Conservation (phyloP, 1,140 invertebrate genomes). For the Tribolium castaneum region DNA sequence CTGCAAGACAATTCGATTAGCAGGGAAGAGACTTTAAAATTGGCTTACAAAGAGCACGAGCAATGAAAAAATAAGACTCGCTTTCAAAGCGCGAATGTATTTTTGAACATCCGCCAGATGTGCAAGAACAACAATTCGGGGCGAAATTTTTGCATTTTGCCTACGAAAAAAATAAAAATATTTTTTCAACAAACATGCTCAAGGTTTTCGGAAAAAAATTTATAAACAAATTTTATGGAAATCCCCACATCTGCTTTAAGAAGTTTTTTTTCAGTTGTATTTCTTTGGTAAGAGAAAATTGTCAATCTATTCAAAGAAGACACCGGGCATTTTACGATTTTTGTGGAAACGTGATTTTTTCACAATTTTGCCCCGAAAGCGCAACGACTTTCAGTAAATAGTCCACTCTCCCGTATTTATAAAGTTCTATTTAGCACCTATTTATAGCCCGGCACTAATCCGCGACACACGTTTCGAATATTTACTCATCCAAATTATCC, state of each 20-base stretch:
- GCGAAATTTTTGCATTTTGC: neutral
- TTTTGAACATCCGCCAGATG: neutral
- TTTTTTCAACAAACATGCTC: no score
- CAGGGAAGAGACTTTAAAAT: neutral
- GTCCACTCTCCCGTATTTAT: constrained; percentile 40
- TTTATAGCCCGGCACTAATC: constrained; percentile 50
- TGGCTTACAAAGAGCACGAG: neutral
- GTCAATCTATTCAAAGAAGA: no score
- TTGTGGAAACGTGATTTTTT: neutral
- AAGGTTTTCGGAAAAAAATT: no score
- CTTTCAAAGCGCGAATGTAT: constrained; percentile 11
- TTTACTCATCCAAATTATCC: constrained; percentile 50
- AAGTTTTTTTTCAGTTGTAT: no score
- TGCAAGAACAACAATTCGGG: neutral
- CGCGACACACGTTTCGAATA: constrained; percentile 51
- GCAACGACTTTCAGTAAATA: constrained; percentile 44
- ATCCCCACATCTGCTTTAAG: no score
- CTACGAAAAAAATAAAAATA: no score
- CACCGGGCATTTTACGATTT: no score
- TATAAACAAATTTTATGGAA: no score
- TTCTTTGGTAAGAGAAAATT: no score
- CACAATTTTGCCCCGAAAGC: neutral
- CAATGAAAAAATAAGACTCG: neutral
- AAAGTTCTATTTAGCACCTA: constrained; percentile 55
- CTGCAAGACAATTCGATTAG: neutral